These are phyloP conservation scores for Trichonephila clavata DNA, from an alignment of 1,140 invertebrate species.

Conservation along the genomic window DNA sequence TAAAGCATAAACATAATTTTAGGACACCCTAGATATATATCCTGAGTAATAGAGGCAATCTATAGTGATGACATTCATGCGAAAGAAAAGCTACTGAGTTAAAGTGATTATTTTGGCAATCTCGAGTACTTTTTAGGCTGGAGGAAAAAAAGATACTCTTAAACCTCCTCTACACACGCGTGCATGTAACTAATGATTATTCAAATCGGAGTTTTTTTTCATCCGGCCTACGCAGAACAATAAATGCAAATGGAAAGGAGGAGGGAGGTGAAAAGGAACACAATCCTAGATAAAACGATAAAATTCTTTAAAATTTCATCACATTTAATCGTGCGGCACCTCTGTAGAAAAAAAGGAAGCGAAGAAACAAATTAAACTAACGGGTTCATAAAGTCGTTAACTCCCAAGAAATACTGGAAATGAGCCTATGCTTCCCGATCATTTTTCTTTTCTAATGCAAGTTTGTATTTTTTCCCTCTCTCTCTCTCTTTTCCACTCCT, in stretches of 20 bases:
- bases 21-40: no score
- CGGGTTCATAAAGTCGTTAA: conserved; percentile 72
- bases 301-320: conserved; percentile 52
- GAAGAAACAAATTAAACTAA: conserved; percentile 60
- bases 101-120: no score
- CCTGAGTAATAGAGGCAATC: no score
- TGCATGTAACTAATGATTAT: background rate
- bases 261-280: background rate
- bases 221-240: background rate
- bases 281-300: background rate
- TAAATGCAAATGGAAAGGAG: background rate
- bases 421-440: background rate
- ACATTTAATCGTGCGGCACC: background rate
- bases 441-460: conserved; percentile 70
- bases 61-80: no score
- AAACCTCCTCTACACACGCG: background rate
- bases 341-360: background rate
- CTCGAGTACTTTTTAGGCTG: no score
- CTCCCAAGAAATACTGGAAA: conserved; percentile 21
- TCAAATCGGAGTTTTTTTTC: background rate
- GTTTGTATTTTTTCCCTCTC: conserved; percentile 21
- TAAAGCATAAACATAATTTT: no score
- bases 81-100: no score
- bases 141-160: background rate
- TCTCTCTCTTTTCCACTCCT: background rate